A percentile compares a stretch with the other conserved stretches of the same genome.
Evolutionary conservation across 2,797 vertebrate genomes (phyloP).

Genomic region (Esox lucius): DNA sequence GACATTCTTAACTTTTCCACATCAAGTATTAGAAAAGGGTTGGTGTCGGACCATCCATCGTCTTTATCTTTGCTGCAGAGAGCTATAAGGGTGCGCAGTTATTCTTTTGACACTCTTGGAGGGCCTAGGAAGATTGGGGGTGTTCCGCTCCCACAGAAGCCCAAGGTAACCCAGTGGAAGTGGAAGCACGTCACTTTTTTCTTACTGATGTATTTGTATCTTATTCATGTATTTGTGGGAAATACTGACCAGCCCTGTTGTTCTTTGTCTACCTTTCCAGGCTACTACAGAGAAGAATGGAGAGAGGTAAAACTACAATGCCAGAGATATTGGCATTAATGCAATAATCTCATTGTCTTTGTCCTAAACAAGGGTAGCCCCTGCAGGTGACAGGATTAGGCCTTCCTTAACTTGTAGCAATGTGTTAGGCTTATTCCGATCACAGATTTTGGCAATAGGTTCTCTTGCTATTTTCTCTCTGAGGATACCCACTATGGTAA

Average conservation of each 20-base stretch:
- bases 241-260: not conserved
- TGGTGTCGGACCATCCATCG: not conserved
- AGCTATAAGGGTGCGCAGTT: constrained; percentile 88
- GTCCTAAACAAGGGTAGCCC: no score
- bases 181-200: not conserved
- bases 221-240: constrained; percentile 6
- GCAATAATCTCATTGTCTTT: no score
- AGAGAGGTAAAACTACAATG: constrained; percentile 61
- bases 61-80: constrained; percentile 64
- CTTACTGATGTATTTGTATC: constrained; percentile 12
- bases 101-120: constrained; percentile 86
- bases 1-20: not conserved
- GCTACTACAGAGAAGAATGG: constrained; percentile 61
- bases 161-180: constrained; percentile 54
- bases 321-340: not conserved
- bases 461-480: no score
- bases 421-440: no score
- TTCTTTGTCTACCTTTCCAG: constrained; percentile 47
- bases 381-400: no score
- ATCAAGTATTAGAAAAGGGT: not conserved
- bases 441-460: not conserved
- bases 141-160: constrained; percentile 52
- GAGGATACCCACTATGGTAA: not conserved
- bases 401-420: no score
- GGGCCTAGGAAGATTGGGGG: constrained; percentile 67